phyloP scores from a whole-genome alignment of 2,113 vertebrate genomes.

The Gulo gulo region DNA sequence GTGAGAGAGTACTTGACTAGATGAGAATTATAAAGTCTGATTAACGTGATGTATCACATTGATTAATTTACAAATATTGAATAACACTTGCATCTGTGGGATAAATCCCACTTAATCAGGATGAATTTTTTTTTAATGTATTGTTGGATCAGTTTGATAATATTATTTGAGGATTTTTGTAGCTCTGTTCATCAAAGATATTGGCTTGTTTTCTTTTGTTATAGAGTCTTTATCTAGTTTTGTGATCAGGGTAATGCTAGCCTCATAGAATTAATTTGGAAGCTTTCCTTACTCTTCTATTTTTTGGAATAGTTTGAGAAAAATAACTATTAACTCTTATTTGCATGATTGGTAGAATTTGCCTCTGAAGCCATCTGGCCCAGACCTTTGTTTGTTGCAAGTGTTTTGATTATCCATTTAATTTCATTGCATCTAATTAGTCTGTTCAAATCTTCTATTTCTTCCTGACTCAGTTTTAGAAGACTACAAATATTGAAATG shows the following conservation, averaged over 20 bases:
- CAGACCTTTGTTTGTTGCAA: not conserved
- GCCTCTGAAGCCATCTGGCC: not conserved
- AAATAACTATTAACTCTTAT: not conserved
- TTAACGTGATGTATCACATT: not conserved
- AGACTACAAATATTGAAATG: not conserved
- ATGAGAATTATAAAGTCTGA: not conserved
- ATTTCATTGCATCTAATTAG: not conserved
- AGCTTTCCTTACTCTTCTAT: not conserved
- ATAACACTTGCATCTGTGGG: not conserved
- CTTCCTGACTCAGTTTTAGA: not conserved
- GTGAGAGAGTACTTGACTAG: not conserved
- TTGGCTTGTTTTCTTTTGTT: not conserved
- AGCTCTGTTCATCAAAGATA: not conserved
- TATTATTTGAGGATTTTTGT: not conserved
- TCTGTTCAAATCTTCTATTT: not conserved
- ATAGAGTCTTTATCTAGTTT: not conserved
- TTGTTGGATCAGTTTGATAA: not conserved
- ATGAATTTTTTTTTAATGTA: not conserved
- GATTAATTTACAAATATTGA: not conserved
- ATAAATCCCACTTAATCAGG: not conserved
- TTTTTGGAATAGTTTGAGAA: not conserved
- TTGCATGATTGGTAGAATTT: not conserved
- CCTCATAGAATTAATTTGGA: not conserved
- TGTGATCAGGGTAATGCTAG: not conserved
- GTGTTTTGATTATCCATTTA: not conserved